Evolutionary conservation across 92 coral and sea anemone genomes (phyloP), one percentile per base, ranked within the genome.

Genomic region (Umimayanthus kanabou): DNA sequence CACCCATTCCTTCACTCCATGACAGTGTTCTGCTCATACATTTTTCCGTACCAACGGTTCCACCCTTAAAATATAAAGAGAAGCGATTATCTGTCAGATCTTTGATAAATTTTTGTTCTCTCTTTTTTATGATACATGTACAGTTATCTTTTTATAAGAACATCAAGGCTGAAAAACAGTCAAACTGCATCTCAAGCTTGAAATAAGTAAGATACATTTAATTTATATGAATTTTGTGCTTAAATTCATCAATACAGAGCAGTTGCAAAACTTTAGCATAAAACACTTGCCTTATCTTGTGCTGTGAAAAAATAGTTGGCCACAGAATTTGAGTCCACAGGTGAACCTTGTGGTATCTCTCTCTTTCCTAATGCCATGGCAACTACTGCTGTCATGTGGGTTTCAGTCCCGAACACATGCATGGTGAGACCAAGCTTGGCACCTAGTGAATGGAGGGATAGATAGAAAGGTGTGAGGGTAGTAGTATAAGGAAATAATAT

Each of bases 371-470:
- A 89, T 10, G 99, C 99, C 99, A 97, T 97, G 73, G 98, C 97
- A 14, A 97, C 98, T 5, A 97, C 97, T 15, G 99, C 99, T 3
- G 99, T 97, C 99, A 97, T 97, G 93, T 97, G 99, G 1, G 99
- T 97, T 91, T 97, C 99, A 22, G 99, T 97, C 72, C 99, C 99
- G 92, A 97, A 97, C 80, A 97, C 99, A 39, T 97, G 97, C 95
- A 97, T 96, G 78, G 92, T 78, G 28, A 97, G 93, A 0, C 96
- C 98, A 76, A 97, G 94, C 29, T 93, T 92, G 43, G 94, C 78
- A 84, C 99, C 99, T 97, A 79, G 1, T 14, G 2, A 20, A 1
- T 83, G 39, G 40, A 26, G n/a, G 15, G 47, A 9, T 23, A 25
- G 23, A 78, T 11, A 71, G 11, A 26, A 73, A 26, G 4, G 18